A percentile compares a stretch with the other conserved stretches of the same genome.
Conservation (phyloP, 2,797 vertebrate species). For the Pseudochirops cupreus region DNA sequence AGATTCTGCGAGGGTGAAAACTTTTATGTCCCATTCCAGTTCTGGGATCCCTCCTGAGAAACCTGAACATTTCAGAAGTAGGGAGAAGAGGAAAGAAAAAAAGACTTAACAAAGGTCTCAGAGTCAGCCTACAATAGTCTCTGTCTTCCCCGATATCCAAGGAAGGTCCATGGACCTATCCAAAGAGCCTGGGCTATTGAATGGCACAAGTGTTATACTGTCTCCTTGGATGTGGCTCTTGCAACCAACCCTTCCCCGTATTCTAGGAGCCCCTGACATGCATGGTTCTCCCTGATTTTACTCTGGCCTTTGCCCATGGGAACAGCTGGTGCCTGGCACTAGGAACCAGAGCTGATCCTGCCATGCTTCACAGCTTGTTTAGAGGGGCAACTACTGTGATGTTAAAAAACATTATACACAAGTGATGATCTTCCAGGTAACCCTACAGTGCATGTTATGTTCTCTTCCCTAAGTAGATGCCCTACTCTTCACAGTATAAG, state of each 20-base stretch:
- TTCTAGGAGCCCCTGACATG: background rate
- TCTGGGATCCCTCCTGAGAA: background rate
- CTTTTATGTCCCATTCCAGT: background rate
- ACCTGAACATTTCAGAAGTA: background rate
- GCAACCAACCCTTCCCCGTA: background rate
- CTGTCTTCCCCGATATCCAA: background rate
- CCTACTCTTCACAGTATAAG: background rate
- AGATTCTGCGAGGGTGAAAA: background rate
- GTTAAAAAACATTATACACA: background rate
- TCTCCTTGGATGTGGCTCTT: background rate
- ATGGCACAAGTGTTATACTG: background rate
- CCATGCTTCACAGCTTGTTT: background rate
- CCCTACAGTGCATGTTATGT: background rate
- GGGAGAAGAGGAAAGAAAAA: background rate
- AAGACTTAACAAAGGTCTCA: background rate
- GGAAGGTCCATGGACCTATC: background rate
- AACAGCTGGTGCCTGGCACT: background rate
- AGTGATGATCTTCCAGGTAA: background rate
- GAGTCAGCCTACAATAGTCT: background rate
- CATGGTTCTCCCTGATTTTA: background rate
- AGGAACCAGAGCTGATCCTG: background rate
- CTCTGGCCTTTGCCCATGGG: background rate
- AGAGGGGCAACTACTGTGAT: background rate
- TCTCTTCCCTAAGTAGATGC: background rate
- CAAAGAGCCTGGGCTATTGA: background rate